phyloP scores from a whole-genome alignment of 2,113 vertebrate species.

The Fulmarus glacialis region DNA sequence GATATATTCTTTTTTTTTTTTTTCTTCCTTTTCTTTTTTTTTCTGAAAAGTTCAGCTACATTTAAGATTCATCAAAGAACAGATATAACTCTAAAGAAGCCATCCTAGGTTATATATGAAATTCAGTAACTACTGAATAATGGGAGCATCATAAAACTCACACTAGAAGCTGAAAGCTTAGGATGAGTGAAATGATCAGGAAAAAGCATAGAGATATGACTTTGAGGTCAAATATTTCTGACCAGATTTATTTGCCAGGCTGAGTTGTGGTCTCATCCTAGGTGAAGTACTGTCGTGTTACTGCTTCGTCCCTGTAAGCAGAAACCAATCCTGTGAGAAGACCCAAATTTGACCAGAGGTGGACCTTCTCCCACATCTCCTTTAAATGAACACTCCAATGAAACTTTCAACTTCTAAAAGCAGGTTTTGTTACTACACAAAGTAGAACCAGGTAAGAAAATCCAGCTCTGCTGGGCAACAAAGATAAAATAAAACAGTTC shows the following conservation, averaged over 20 bases:
- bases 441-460: not conserved
- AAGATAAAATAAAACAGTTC: not conserved
- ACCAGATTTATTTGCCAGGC: not conserved
- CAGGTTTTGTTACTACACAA: not conserved
- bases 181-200: not conserved
- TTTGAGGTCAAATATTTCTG: not conserved
- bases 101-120: not conserved
- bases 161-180: not conserved
- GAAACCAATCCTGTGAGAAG: not conserved
- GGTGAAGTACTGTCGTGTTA: not conserved
- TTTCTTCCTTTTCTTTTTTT: not conserved
- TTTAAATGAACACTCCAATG: not conserved
- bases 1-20: too few species aligned
- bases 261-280: not conserved
- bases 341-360: not conserved
- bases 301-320: not conserved
- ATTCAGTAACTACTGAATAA: not conserved
- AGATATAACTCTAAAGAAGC: not conserved
- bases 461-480: not conserved
- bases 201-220: not conserved
- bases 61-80: not conserved
- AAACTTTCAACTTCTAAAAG: not conserved
- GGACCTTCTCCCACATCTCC: not conserved
- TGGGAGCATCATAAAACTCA: not conserved
- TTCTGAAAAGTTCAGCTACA: accelerated